Base-by-base conservation (phyloP, 2,113 vertebrate species). In the Nyctibius bracteatus region DNA sequence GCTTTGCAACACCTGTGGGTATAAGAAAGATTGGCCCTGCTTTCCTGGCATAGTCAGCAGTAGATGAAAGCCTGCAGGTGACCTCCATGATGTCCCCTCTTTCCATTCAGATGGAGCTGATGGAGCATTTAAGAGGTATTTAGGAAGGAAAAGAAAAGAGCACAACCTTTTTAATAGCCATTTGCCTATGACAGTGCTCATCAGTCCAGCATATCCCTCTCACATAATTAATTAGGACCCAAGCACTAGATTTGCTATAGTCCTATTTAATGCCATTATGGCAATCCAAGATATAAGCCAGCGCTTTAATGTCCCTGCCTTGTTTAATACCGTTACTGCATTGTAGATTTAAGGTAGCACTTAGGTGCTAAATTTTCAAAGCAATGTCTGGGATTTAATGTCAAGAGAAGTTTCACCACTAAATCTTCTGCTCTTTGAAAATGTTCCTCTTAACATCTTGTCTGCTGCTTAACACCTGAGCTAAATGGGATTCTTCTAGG, bases 151-250 rank as follows among this genome's bases (percentile, higher is more conserved):
- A 89, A 88, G 23, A 81, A 75, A 96, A 85, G 66, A 89, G 37
- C 55, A 74, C 55, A 83, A 94, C 62, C 88, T 90, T 95, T 85
- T 59, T 71, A 71, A 90, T 72, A 75, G 72, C 20, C 81, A 46
- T 88, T 94, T 96, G 35, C 81, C 47, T 68, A 17, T 43, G 71
- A 63, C 24, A 54, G 59, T 12, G 27, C 78, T 93, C 71, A 68
- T 74, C 86, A 81, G 65, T 63, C 68, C 81, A 82, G 75, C 79
- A 43, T 72, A 65, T 78, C 46, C 23, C 35, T 94, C 61, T 75
- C 72, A 59, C 43, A 68, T 41, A 95, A 91, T 96, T 92, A 92
- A 97, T 96, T 86, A 95, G 73, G 75, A 80, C 65, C 65, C 54
- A 86, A 97, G 74, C 2, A 10, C 22, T 78, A 58, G 77, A 67